phyloP scores from a whole-genome alignment of 2,888 invertebrate species.

The Allacma fusca region DNA sequence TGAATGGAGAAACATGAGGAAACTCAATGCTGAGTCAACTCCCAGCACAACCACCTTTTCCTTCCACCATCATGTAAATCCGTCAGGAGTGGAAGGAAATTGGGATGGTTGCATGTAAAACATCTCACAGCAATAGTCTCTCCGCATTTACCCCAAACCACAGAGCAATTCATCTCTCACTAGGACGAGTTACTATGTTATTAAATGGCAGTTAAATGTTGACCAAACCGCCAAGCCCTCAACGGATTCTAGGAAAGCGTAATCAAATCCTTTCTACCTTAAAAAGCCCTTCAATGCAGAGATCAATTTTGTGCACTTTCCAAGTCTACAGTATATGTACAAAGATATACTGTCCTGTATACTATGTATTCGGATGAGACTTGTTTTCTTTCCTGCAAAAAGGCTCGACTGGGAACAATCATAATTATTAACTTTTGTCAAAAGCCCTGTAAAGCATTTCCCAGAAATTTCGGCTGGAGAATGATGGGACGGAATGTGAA shows the following conservation, averaged over 20 bases:
- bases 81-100: neutral
- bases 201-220: neutral
- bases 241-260: no score
- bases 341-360: no score
- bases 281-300: no score
- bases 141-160: slow-evolving; percentile 1
- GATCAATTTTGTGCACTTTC: no score
- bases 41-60: no score
- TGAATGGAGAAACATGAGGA: neutral
- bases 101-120: neutral
- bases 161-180: slow-evolving; percentile 19
- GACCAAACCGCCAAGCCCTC: neutral
- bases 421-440: slow-evolving; percentile 1
- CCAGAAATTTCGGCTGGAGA: neutral
- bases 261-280: neutral
- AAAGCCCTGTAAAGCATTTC: neutral
- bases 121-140: slow-evolving; percentile 1
- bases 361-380: no score
- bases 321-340: no score
- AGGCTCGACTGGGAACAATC: neutral
- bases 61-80: no score
- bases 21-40: no score
- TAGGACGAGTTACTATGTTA: neutral
- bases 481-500: neutral
- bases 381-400: no score